phyloP scores from a whole-genome alignment of 1,140 invertebrate genomes.

The Drosophila erecta region DNA sequence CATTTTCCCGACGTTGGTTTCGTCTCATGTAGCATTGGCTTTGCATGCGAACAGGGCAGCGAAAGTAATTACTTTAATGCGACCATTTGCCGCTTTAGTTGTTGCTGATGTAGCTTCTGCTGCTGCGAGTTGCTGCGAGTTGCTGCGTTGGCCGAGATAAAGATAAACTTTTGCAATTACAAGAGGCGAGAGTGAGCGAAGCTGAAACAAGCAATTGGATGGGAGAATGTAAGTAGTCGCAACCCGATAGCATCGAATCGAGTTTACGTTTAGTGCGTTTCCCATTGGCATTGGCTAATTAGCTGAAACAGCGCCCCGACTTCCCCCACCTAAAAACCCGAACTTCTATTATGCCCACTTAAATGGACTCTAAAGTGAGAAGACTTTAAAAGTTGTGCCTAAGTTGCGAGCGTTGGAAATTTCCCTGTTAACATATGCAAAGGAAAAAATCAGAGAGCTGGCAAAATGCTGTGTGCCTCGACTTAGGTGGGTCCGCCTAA shows the following conservation, averaged over 20 bases:
- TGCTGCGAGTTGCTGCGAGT: conserved; percentile 11
- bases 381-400: conserved; percentile 51
- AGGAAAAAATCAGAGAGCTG: conserved; percentile 32
- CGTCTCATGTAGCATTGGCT: conserved; percentile 24
- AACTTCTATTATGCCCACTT: conserved; percentile 48
- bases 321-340: background rate
- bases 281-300: conserved; percentile 64
- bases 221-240: conserved; percentile 31
- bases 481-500: conserved; percentile 58
- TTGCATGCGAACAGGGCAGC: conserved; percentile 45
- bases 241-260: conserved; percentile 78
- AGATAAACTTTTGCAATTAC: conserved; percentile 83
- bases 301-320: conserved; percentile 31
- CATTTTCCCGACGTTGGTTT: conserved; percentile 1
- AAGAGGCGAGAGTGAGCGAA: conserved; percentile 61
- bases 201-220: conserved; percentile 53
- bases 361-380: conserved; percentile 38
- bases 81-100: conserved; percentile 74
- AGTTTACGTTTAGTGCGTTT: conserved; percentile 68
- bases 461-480: conserved; percentile 10
- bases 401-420: conserved; percentile 46
- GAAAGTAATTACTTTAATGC: conserved; percentile 82
- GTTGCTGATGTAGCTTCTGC: conserved; percentile 36
- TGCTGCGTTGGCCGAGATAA: conserved; percentile 71
- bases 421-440: conserved; percentile 57